These are phyloP conservation scores for Sorex araneus DNA, from an alignment of 2,113 vertebrate species.

Conservation along the genomic window DNA sequence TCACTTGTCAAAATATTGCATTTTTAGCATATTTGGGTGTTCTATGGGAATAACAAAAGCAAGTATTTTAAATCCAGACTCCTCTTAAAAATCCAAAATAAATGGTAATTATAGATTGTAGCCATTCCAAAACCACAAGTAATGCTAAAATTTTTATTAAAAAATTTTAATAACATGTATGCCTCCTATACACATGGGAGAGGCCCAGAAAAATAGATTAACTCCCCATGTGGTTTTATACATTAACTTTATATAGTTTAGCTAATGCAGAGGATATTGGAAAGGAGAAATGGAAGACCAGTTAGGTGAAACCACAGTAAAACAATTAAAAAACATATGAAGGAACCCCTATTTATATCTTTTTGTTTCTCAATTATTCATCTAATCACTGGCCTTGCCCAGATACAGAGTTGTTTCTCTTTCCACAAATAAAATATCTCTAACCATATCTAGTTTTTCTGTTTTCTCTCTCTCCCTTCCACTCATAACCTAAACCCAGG, in stretches of 20 bases:
- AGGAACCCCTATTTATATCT: background rate
- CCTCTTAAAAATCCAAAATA: slow-evolving; percentile 52
- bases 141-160: background rate
- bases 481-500: background rate
- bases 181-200: too few species aligned
- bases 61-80: slow-evolving; percentile 59
- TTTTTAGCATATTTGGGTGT: slow-evolving; percentile 60
- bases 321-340: background rate
- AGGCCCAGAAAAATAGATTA: too few species aligned
- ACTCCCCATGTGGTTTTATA: too few species aligned
- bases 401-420: background rate
- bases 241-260: too few species aligned
- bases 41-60: slow-evolving; percentile 56
- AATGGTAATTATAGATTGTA: slow-evolving; percentile 5
- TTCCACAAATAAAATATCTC: background rate
- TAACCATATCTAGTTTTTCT: background rate
- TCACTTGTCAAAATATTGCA: slow-evolving; percentile 65
- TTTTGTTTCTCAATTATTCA: background rate
- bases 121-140: slow-evolving; percentile 14
- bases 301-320: too few species aligned
- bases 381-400: background rate
- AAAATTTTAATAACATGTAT: too few species aligned
- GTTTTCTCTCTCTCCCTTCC: background rate
- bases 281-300: too few species aligned
- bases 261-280: too few species aligned